These are phyloP conservation scores for Apostichopus californicus DNA, from an alignment of 35 echinoderm and acorn worm genomes.

Conservation along the genomic window DNA sequence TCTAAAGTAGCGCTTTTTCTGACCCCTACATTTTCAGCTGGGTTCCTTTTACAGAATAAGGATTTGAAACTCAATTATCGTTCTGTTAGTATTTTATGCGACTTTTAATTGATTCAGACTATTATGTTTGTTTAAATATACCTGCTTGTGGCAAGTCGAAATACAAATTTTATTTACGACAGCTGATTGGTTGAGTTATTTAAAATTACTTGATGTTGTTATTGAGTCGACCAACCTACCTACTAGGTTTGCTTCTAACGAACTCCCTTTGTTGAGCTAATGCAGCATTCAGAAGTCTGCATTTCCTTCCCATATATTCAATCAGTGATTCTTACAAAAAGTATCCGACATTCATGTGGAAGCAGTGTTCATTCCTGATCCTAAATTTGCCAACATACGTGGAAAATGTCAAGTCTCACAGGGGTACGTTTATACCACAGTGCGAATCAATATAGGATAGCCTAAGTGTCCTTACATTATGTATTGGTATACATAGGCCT, in stretches of 20 bases:
- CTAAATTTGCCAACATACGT: background rate
- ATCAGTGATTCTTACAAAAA: background rate
- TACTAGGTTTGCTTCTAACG: background rate
- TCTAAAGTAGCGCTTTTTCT: too few species aligned
- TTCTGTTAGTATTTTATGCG: too few species aligned
- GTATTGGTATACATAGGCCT: too few species aligned
- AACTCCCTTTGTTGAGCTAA: background rate
- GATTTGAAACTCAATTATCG: too few species aligned
- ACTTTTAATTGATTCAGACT: too few species aligned
- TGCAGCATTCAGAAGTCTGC: background rate
- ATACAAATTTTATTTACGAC: slow-evolving; percentile 11
- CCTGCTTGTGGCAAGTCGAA: background rate
- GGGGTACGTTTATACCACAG: background rate
- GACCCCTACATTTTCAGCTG: too few species aligned
- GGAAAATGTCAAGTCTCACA: background rate
- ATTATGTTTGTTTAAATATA: too few species aligned
- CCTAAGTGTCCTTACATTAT: too few species aligned
- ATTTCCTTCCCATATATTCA: background rate
- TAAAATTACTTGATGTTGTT: background rate
- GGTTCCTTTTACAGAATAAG: too few species aligned
- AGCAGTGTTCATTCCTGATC: background rate
- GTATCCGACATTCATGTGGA: background rate
- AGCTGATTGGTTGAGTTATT: slow-evolving; percentile 23
- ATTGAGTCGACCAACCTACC: background rate
- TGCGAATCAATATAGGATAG: background rate